A percentile compares a stretch with the other conserved stretches of the same genome.
Evolutionary conservation across 2,113 vertebrate genomes (phyloP).

Genomic region (Peucedramus taeniatus): DNA sequence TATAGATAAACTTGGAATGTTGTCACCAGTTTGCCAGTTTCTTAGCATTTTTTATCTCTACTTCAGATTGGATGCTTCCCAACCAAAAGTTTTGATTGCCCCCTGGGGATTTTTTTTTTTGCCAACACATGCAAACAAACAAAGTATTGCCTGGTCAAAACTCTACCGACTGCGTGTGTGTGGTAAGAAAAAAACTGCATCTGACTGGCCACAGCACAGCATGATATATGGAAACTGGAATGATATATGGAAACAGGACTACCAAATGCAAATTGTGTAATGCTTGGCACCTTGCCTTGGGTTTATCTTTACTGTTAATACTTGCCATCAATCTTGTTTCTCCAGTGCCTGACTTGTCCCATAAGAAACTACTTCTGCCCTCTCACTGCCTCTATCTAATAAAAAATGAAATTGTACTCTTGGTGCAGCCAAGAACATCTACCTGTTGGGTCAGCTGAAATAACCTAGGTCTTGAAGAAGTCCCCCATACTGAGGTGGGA

Average conservation of each 20-base stretch:
- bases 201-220: not conserved
- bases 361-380: not conserved
- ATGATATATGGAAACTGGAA: not conserved
- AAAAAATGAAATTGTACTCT: not conserved
- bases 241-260: not conserved
- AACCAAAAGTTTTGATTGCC: not conserved
- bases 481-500: not conserved
- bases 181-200: not conserved
- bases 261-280: not conserved
- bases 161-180: rapidly evolving
- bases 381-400: rapidly evolving
- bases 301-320: not conserved
- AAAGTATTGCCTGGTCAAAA: not conserved
- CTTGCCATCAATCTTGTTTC: not conserved
- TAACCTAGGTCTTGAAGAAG: not conserved
- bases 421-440: not conserved
- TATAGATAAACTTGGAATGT: not conserved
- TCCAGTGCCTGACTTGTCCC: not conserved
- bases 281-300: not conserved
- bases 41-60: not conserved
- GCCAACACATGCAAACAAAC: not conserved
- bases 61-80: not conserved
- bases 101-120: not conserved
- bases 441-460: not conserved
- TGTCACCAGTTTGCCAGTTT: not conserved